phyloP scores from a whole-genome alignment of 2,113 vertebrate species.

The Chionodraco myersi region DNA sequence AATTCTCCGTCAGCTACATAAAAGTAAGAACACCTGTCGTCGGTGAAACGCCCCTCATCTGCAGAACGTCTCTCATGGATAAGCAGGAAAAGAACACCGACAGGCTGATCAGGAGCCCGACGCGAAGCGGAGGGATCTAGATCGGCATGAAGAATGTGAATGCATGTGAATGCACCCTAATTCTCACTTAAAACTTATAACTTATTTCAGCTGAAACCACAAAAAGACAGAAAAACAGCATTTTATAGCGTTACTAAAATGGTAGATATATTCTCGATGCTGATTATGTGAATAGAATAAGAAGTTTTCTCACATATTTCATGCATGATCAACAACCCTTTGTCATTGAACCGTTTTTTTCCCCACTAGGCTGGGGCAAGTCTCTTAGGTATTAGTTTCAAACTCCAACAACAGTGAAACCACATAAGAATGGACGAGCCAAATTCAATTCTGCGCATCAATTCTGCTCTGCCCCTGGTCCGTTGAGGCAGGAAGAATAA shows the following conservation, averaged over 20 bases:
- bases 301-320: too few species aligned
- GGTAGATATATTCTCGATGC: neutral
- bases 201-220: neutral
- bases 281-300: neutral
- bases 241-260: neutral
- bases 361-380: too few species aligned
- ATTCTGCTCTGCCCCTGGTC: slow-evolving; percentile 50
- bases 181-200: neutral
- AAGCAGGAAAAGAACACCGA: too few species aligned
- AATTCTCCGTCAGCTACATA: too few species aligned
- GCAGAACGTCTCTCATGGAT: too few species aligned
- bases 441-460: slow-evolving; percentile 63
- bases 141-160: too few species aligned
- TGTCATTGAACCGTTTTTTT: slow-evolving; percentile 1
- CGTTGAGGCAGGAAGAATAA: slow-evolving; percentile 65
- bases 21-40: too few species aligned
- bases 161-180: too few species aligned
- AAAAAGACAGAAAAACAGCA: neutral
- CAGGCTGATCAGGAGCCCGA: too few species aligned
- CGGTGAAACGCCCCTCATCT: too few species aligned
- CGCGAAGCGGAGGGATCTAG: too few species aligned
- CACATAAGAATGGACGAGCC: slow-evolving; percentile 9
- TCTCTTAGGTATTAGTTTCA: slow-evolving; percentile 5
- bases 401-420: slow-evolving; percentile 37
- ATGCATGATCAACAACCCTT: slow-evolving; percentile 15